Evolutionary conservation across 1,140 invertebrate species (phyloP), one percentile per base, ranked within the genome.

Genomic region (Leptoteleia sp.): DNA sequence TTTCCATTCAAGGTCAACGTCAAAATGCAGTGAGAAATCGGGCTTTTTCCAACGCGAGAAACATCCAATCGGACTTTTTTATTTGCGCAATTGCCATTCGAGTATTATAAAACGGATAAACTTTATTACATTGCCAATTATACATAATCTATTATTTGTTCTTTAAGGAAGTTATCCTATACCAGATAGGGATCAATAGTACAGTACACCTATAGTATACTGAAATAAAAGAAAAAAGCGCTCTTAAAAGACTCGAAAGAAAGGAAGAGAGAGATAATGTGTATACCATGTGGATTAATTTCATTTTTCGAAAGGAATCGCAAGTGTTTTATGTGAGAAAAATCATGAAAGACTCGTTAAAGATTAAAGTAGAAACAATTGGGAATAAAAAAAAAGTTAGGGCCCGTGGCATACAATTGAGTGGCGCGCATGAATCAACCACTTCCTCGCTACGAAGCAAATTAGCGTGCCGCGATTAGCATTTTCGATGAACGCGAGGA

Each of bases 401-500:
- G 40, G 15, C 27, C 25, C 3, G 1, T 31, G 1, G 16, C 15
- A 43, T 8, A 65, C 35, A 65, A 65, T 65, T 17, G 47, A 22
- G 1, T 48, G 5, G 27, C 29, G n/a, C 45, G 35, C 27, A 43
- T 22, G 31, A 55, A 37, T 17, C 38, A 45, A 62, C 40, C 37
- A 40, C 65, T 55, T 59, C 52, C 52, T 50, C 17, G 16, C 13
- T 9, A 65, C 8, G 29, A 9, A 16, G 5, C 47, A 45, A 55
- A 55, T 64, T 17, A 55, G 47, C 57, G 27, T 17, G 3, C 1
- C 8, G 25, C n/a, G 37, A 62, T 62, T 64, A 54, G 7, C 38
- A 62, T 55, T 54, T 72, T 64, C 64, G 48, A 72, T 62, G 38
- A 64, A 33, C 68, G 5, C 65, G 35, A 4, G 29, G 17, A 59